Percentiles rank a stretch among this genome's conserved stretches.
phyloP scores from a whole-genome alignment of 2,888 invertebrate species.

The Choristoneura rosaceana region DNA sequence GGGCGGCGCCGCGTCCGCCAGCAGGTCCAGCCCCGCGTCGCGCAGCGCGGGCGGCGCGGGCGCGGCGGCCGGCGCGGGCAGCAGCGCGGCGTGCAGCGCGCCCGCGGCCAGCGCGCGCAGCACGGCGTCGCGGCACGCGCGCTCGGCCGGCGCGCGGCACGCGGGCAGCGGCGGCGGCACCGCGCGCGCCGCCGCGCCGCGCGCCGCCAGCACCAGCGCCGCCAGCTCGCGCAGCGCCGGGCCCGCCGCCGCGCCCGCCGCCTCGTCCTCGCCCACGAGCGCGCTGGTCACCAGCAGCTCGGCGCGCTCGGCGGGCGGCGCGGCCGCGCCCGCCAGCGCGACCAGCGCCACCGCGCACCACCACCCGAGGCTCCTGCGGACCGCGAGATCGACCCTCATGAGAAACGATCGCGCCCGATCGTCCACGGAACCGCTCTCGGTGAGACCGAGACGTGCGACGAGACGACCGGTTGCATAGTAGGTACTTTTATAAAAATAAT shows the following conservation, averaged over 20 bases:
- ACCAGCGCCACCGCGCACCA: slow-evolving; percentile 24
- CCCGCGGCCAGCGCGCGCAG: slow-evolving; percentile 50
- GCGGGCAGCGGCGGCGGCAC: slow-evolving; percentile 42
- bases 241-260: slow-evolving; percentile 23
- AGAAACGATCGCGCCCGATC: no score
- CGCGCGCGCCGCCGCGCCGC: slow-evolving; percentile 50
- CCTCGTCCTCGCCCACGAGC: slow-evolving; percentile 24
- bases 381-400: not conserved
- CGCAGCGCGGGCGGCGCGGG: slow-evolving; percentile 55
- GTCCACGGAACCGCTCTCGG: no score
- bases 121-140: slow-evolving; percentile 50
- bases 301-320: slow-evolving; percentile 4
- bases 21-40: slow-evolving; percentile 64
- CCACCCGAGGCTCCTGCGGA: slow-evolving; percentile 17
- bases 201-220: slow-evolving; percentile 48
- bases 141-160: slow-evolving; percentile 48
- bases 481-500: no score
- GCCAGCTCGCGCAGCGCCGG: slow-evolving; percentile 45
- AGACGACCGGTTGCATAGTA: no score
- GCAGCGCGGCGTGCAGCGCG: slow-evolving; percentile 53
- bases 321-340: slow-evolving; percentile 33
- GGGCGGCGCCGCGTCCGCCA: slow-evolving; percentile 64
- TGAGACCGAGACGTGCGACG: no score
- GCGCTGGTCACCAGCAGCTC: slow-evolving; percentile 27
- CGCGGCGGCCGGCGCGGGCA: slow-evolving; percentile 56